These are phyloP conservation scores for Drosophila formosana DNA, from an alignment of 2,888 invertebrate species.

Conservation along the genomic window DNA sequence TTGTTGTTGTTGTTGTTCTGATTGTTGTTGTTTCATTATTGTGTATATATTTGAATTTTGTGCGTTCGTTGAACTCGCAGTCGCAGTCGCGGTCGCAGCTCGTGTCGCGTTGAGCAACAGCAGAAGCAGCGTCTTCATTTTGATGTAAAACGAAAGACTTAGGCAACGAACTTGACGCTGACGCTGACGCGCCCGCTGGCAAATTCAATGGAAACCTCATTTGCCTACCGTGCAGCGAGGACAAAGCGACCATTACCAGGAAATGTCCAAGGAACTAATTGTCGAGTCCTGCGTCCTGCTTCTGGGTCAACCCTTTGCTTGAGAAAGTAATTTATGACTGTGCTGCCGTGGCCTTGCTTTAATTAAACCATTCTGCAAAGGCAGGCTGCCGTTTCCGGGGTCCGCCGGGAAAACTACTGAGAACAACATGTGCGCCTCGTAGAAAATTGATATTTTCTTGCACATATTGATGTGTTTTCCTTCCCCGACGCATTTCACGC, in stretches of 20 bases:
- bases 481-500: constrained; percentile 58
- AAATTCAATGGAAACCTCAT: constrained; percentile 47
- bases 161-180: constrained; percentile 68
- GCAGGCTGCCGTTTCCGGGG: constrained; percentile 41
- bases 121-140: not conserved
- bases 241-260: constrained; percentile 45
- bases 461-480: constrained; percentile 2
- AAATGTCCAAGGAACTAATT: constrained; percentile 53
- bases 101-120: constrained; percentile 57
- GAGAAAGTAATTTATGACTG: constrained; percentile 61
- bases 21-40: constrained; percentile 47
- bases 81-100: constrained; percentile 26
- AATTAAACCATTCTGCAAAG: constrained; percentile 65
- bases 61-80: constrained; percentile 72
- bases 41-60: constrained; percentile 66
- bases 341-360: constrained; percentile 68
- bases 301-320: constrained; percentile 61
- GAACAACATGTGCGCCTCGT: constrained; percentile 56
- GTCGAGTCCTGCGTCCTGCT: constrained; percentile 18
- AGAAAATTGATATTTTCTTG: constrained; percentile 59
- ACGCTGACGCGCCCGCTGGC: constrained; percentile 2
- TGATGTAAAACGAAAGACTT: constrained; percentile 67
- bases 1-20: constrained; percentile 52
- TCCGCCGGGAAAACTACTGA: constrained; percentile 17
- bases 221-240: constrained; percentile 70